phyloP scores from a whole-genome alignment of 1,140 invertebrate species.

The Cotesia typhae region DNA sequence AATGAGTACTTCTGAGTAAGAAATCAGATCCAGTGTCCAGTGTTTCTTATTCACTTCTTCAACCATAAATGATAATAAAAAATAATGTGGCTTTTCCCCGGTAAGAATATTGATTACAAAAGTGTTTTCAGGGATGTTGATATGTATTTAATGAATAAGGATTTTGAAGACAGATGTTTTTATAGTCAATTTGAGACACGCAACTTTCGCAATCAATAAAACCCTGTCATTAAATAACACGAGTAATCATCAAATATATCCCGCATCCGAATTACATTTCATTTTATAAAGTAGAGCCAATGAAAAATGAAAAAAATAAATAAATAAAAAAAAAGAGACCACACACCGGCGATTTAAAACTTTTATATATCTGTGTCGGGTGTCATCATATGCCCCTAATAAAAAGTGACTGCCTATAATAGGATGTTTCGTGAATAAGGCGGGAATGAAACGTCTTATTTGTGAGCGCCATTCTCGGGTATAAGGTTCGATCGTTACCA shows the following conservation, averaged over 20 bases:
- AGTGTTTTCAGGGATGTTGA: too few species aligned
- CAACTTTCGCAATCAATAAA: conserved; percentile 15
- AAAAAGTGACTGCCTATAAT: conserved; percentile 19
- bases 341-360: neutral
- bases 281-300: conserved; percentile 9
- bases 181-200: conserved; percentile 14
- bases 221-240: conserved; percentile 16
- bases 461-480: neutral
- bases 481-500: conserved; percentile 8
- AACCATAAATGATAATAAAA: too few species aligned
- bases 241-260: conserved; percentile 4
- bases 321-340: conserved; percentile 2
- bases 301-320: neutral
- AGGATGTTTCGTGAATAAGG: conserved; percentile 16
- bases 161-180: neutral
- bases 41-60: too few species aligned
- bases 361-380: conserved; percentile 12
- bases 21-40: too few species aligned
- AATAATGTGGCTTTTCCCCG: too few species aligned
- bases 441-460: conserved; percentile 19
- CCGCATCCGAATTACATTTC: conserved; percentile 2
- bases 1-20: too few species aligned
- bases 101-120: too few species aligned
- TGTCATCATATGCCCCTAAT: conserved; percentile 17
- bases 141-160: too few species aligned